phyloP scores from a whole-genome alignment of 1,140 invertebrate genomes.

The Varroa destructor region DNA sequence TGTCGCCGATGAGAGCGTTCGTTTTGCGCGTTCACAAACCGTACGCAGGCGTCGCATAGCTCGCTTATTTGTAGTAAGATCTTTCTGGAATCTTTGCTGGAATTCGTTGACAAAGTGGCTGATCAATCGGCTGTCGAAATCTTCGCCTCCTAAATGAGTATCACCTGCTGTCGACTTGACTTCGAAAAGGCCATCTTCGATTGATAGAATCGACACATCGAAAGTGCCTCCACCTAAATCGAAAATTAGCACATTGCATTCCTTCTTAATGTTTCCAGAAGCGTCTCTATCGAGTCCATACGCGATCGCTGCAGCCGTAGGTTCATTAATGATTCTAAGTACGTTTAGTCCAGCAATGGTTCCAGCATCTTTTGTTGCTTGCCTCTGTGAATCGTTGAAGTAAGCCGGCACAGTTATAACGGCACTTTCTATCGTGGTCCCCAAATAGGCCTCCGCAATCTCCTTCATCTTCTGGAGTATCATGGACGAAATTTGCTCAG shows the following conservation, averaged over 20 bases:
- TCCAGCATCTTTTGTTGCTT: constrained; percentile 79
- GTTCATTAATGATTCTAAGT: constrained; percentile 53
- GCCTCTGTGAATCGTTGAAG: constrained; percentile 80
- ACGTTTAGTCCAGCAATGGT: constrained; percentile 73
- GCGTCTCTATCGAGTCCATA: constrained; percentile 35
- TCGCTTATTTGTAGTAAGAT: constrained; percentile 36
- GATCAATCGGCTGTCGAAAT: constrained; percentile 89
- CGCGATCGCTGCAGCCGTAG: constrained; percentile 40
- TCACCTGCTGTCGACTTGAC: constrained; percentile 57
- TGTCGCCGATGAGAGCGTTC: constrained; percentile 40
- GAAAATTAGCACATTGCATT: constrained; percentile 44
- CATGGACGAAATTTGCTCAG: constrained; percentile 47
- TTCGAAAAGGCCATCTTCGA: constrained; percentile 60
- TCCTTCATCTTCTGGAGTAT: constrained; percentile 45
- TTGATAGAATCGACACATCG: constrained; percentile 72
- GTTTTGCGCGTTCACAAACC: constrained; percentile 53
- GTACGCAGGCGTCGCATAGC: constrained; percentile 46
- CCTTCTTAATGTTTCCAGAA: not conserved
- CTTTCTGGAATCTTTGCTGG: constrained; percentile 38
- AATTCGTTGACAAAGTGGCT: constrained; percentile 60
- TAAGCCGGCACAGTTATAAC: constrained; percentile 50
- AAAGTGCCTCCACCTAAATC: constrained; percentile 48
- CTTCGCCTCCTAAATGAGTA: constrained; percentile 82
- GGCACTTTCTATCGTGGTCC: constrained; percentile 39
- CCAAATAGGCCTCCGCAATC: constrained; percentile 42